Evolutionary conservation across 1,140 invertebrate species (phyloP).

Genomic region (Ylistrum balloti): DNA sequence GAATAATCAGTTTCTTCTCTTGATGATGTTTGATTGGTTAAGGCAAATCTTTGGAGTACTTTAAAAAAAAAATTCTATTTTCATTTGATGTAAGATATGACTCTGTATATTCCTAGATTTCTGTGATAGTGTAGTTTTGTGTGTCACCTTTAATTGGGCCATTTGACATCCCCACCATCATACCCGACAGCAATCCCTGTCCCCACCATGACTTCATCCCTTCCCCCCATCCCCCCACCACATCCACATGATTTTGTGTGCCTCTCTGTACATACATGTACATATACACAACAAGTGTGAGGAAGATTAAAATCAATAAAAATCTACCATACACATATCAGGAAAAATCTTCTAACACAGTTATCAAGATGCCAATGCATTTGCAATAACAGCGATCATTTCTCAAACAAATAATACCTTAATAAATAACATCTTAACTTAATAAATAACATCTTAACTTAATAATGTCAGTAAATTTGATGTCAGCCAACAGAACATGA

Average conservation of each 20-base stretch:
- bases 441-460: too few species aligned
- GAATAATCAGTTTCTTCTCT: background rate
- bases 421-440: too few species aligned
- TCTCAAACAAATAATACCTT: too few species aligned
- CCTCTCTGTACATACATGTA: too few species aligned
- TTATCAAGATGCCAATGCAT: conserved; percentile 10
- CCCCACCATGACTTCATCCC: background rate
- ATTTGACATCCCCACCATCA: too few species aligned
- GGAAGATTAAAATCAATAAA: background rate
- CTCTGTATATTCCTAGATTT: conserved; percentile 11
- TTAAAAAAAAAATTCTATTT: background rate
- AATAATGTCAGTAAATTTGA: too few species aligned
- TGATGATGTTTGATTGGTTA: conserved; percentile 28
- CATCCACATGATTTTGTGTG: background rate
- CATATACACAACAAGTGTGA: background rate
- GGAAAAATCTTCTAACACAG: background rate
- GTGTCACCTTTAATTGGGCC: too few species aligned
- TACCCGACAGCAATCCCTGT: too few species aligned
- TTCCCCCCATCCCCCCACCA: background rate
- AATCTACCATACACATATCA: background rate
- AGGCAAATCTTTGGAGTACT: background rate
- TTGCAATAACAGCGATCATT: too few species aligned
- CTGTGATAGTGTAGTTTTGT: too few species aligned
- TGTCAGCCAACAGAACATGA: too few species aligned
- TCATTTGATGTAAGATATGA: background rate